Base-by-base conservation (phyloP, 2,113 vertebrate genomes). In the Antechinus stuartii region DNA sequence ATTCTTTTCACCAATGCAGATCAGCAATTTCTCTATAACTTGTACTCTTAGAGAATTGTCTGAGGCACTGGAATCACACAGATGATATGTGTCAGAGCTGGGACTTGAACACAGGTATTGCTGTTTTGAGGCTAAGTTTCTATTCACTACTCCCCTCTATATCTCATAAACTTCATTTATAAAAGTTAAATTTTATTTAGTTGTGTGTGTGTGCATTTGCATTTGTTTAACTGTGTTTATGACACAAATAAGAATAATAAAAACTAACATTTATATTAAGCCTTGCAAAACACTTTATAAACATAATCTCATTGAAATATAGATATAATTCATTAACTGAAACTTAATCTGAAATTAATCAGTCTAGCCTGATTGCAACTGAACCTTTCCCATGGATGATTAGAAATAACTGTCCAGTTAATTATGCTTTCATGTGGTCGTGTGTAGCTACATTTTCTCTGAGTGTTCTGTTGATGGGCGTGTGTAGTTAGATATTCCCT, bases 331-430 rank as follows among this genome's bases (percentile, higher is more conserved):
- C 0, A 27, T 14, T 90, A 30, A 50, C 90, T 50, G 14, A 50
- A 42, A 42, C 16, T 84, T 8, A 42, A 84, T 84, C 16, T 22
- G 68, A 84, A 84, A n/a, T 1, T n/a, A n/a, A 84, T 42, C 68
- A 42, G 68, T 91, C 96, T 96, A 94, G 93, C 46, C 92, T 96
- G 92, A 84, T n/a, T 95, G 14, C 9, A 95, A 56, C 95, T 96
- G 97, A 98, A 98, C 94, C 94, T 97, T 98, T 97, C 93, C 92
- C 50, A 27, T 97, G 92, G 95, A 92, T 96, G 96, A 56, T 96
- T 96, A 97, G 47, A 96, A 93, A 90, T 95, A 98, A 94, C 90
- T 89, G 23, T 94, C 27, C 54, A 91, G 92, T 94, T 92, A 97
- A 54, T 52, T 91, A 3, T 84, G 10, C 52, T 93, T 56, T 91